Base-by-base conservation (phyloP, 2,797 vertebrate genomes). In the Helarctos malayanus region DNA sequence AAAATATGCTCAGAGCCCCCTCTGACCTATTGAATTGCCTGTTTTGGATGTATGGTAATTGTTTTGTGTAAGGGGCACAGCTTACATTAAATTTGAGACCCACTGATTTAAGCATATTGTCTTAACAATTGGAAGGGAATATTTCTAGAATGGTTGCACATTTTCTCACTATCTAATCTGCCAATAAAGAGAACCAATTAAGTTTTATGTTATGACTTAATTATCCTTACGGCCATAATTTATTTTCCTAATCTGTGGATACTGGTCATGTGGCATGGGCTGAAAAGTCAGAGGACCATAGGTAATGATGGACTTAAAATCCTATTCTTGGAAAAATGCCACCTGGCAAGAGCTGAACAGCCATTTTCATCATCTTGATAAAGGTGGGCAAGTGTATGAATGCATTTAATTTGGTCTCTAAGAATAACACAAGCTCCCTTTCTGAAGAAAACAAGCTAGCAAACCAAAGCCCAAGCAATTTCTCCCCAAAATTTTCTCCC, bases 311-410 rank as follows among this genome's bases (percentile, higher is more conserved):
- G 45, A 69, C 3, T 32, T 78, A 57, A 54, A 84, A 52, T 92
- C 12, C 0, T 76, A 57, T 93, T 61, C 52, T 87, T 96, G 32
- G 57, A 88, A 95, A 95, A 90, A 49, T 78, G 27, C 7, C 45
- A 92, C 10, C n/a, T 63, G 41, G 12, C 7, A 94, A 54, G 86
- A 54, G 23, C 45, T 76, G 25, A 95, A 38, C 1, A 59, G 5
- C 89, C 32, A 68, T 73, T 89, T 91, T 13, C 25, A 83, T 91
- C 7, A 71, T 94, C 6, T 81, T 61, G 16, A 25, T 89, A 90
- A 80, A 95, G 14, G 25, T 47, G 32, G 32, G 57, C 90, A 52
- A 65, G 9, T 32, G 9, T 76, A 59, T 49, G 8, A 56, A 38
- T 38, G 1, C 5, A n/a, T 93, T 85, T n/a, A 92, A 45, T 56